Conservation (phyloP, 2,797 vertebrate species). For the Cossypha caffra region DNA sequence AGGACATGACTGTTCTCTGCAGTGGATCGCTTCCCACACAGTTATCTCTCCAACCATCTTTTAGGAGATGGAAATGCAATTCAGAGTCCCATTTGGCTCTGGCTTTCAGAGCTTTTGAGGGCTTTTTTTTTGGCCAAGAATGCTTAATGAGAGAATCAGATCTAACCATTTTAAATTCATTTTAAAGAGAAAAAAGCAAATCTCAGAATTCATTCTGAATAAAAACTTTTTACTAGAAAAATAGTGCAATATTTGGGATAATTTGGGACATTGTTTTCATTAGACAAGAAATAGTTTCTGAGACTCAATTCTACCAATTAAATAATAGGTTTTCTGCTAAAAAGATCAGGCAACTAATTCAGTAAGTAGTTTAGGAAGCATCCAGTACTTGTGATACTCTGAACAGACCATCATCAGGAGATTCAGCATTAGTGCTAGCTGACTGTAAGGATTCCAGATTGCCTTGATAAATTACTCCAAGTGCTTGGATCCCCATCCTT, state of each 20-base stretch:
- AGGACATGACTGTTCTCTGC: slow-evolving; percentile 54
- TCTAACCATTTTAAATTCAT: background rate
- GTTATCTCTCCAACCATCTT: slow-evolving; percentile 37
- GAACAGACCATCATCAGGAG: background rate
- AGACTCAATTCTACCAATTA: slow-evolving; percentile 2
- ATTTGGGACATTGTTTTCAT: background rate
- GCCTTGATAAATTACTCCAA: background rate
- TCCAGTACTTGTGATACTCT: background rate
- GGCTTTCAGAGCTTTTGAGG: slow-evolving; percentile 10
- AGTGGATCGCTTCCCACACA: slow-evolving; percentile 40
- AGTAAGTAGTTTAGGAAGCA: background rate
- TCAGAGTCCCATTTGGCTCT: background rate
- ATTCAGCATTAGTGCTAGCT: background rate
- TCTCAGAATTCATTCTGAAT: background rate
- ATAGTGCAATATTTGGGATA: background rate
- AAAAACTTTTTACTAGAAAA: background rate
- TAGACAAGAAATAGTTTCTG: slow-evolving; percentile 10
- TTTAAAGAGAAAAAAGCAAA: background rate
- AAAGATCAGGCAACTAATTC: background rate
- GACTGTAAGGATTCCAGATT: background rate
- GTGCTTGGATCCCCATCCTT: background rate
- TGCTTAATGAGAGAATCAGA: background rate
- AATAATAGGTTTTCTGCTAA: slow-evolving; percentile 25
- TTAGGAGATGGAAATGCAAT: slow-evolving; percentile 34
- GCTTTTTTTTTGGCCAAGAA: background rate